Conservation (phyloP, 2,888 invertebrate genomes). For the Itoplectis maculator region DNA sequence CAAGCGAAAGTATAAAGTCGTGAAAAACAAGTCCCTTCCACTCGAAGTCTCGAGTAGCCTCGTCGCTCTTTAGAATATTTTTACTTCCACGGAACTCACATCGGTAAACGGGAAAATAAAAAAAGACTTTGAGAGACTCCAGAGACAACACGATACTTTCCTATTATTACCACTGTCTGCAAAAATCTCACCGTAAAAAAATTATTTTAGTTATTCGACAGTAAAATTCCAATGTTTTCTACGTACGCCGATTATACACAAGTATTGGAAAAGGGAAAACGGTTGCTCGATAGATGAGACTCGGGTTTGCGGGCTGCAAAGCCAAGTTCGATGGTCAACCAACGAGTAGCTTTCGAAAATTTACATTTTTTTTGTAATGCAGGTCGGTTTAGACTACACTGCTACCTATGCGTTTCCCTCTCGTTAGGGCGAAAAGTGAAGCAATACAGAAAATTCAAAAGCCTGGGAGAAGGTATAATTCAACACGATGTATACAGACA, state of each 20-base stretch:
- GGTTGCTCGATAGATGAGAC: too few species aligned
- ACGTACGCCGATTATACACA: neutral
- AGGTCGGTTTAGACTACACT: too few species aligned
- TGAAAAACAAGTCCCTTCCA: neutral
- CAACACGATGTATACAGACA: too few species aligned
- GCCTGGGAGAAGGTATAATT: too few species aligned
- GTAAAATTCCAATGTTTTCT: neutral
- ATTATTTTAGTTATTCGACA: neutral
- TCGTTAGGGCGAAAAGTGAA: too few species aligned
- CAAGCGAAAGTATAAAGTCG: neutral
- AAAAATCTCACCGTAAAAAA: neutral
- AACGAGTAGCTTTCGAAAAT: too few species aligned
- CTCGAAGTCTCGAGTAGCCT: conserved; percentile 1
- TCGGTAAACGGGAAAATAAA: conserved; percentile 3
- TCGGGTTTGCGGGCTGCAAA: too few species aligned
- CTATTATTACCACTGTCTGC: neutral
- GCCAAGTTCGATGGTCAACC: too few species aligned
- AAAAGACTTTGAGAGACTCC: neutral
- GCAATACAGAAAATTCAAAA: too few species aligned
- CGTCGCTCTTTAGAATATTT: neutral
- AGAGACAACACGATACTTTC: neutral
- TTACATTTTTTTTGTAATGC: too few species aligned
- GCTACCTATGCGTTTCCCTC: too few species aligned
- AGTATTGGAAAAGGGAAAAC: neutral
- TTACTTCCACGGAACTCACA: neutral